Conservation (phyloP, 2,888 invertebrate genomes). For the Amphimallon solstitiale region DNA sequence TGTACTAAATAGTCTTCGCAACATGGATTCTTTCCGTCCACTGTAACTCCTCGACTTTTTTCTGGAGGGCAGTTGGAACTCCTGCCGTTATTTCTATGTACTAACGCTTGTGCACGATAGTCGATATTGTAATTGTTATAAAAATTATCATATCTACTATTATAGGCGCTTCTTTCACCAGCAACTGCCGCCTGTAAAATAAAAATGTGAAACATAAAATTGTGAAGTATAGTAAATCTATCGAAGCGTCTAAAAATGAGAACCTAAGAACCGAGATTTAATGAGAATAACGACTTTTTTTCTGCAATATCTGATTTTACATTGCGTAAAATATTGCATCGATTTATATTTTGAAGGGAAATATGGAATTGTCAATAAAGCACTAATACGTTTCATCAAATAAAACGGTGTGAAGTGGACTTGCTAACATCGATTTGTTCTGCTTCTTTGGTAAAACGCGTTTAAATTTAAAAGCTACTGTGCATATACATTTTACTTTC, state of each 20-base stretch:
- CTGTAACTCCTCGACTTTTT: constrained; percentile 45
- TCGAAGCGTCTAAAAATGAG: neutral
- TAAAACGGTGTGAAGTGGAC: too few relatives aligned
- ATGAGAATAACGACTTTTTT: neutral
- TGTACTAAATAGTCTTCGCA: constrained; percentile 50
- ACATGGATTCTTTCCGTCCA: constrained; percentile 53
- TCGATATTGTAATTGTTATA: constrained; percentile 60
- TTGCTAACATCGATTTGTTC: too few relatives aligned
- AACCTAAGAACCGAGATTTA: neutral
- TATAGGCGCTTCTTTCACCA: constrained; percentile 27
- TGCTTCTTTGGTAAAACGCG: too few relatives aligned
- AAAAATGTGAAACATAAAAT: neutral
- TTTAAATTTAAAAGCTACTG: too few relatives aligned
- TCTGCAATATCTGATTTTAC: too few relatives aligned
- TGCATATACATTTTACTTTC: too few relatives aligned
- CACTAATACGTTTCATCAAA: too few relatives aligned
- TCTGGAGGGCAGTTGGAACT: neutral
- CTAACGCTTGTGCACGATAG: constrained; percentile 31
- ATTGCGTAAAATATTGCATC: too few relatives aligned
- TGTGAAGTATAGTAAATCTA: neutral
- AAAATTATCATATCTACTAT: constrained; percentile 54
- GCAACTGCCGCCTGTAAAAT: constrained; percentile 21
- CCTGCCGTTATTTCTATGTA: neutral
- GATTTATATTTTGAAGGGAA: too few relatives aligned
- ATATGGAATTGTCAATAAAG: too few relatives aligned